These are phyloP conservation scores for Drosophila fuyamai DNA, from an alignment of 1,140 invertebrate genomes.

Conservation along the genomic window DNA sequence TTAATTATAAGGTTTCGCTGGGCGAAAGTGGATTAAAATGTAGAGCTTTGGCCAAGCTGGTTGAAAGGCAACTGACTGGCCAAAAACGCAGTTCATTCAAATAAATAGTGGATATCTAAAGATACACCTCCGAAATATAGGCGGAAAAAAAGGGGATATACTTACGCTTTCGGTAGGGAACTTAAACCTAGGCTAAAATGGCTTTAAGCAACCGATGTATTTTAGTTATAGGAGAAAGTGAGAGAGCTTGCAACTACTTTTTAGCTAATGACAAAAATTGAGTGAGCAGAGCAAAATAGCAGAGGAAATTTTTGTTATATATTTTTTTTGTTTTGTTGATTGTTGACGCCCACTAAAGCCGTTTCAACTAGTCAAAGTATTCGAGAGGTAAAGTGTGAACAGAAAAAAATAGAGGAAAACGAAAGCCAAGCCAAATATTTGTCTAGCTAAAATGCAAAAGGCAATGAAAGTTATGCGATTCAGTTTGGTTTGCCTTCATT, in stretches of 20 bases:
- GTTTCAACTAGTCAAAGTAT: conserved; percentile 4
- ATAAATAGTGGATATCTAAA: conserved; percentile 4
- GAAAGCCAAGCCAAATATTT: conserved; percentile 76
- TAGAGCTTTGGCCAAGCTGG: conserved; percentile 1
- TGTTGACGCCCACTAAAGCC: conserved; percentile 13
- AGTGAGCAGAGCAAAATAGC: conserved; percentile 10
- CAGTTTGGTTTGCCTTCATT: not conserved
- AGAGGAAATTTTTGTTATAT: conserved; percentile 10
- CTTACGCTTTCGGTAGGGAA: conserved; percentile 23
- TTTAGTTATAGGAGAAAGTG: conserved; percentile 13
- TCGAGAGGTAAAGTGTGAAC: conserved; percentile 30
- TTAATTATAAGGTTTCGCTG: not conserved
- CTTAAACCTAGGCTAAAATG: conserved; percentile 22
- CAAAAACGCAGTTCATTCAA: conserved; percentile 3
- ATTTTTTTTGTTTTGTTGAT: not conserved
- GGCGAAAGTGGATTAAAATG: not conserved
- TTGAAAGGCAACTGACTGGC: conserved; percentile 37
- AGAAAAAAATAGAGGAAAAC: conserved; percentile 28
- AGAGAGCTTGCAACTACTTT: conserved; percentile 43
- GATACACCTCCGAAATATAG: not conserved
- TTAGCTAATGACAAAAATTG: conserved; percentile 43
- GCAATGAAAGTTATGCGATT: conserved; percentile 38
- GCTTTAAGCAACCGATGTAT: not conserved
- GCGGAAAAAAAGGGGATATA: conserved; percentile 7
- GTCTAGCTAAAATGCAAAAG: conserved; percentile 74